A percentile compares a stretch with the other conserved stretches of the same genome.
These are phyloP conservation scores for Drosophila percnosoma DNA, from an alignment of 2,888 invertebrate species.

Conservation along the genomic window DNA sequence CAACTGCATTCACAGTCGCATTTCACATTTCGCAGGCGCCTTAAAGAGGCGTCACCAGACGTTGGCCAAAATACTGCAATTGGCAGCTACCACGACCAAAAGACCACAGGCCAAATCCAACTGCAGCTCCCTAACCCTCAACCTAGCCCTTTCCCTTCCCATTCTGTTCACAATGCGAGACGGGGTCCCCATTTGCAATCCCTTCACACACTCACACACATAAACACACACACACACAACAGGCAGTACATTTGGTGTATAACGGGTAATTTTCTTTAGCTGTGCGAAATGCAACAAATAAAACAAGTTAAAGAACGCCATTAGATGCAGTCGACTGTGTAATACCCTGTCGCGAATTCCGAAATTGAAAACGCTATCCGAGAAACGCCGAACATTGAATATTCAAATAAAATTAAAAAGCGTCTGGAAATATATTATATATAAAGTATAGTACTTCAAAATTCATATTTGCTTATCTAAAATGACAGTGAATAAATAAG, in stretches of 20 bases:
- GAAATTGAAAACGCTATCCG: too few species aligned
- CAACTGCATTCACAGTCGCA: conserved; percentile 64
- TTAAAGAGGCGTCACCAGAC: conserved; percentile 46
- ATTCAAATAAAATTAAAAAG: background rate
- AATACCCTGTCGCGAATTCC: conserved; percentile 24
- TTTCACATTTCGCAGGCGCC: conserved; percentile 27
- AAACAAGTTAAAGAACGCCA: conserved; percentile 24
- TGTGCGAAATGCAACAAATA: conserved; percentile 56
- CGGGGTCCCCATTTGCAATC: conserved; percentile 13
- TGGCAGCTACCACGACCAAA: conserved; percentile 51
- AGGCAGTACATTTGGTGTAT: conserved; percentile 43
- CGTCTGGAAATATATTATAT: background rate
- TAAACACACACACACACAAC: conserved; percentile 4
- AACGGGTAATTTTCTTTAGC: conserved; percentile 61
- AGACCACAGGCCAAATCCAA: conserved; percentile 26
- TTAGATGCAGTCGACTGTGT: background rate
- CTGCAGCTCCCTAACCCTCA: conserved; percentile 14
- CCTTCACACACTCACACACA: conserved; percentile 20
- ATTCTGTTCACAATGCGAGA: conserved; percentile 14
- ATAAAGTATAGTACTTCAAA: background rate
- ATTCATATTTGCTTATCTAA: background rate
- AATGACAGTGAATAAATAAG: background rate
- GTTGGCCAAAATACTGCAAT: conserved; percentile 57
- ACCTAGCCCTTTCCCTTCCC: background rate
- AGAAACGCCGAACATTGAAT: background rate